Conservation (phyloP, 2,797 vertebrate genomes). For the Australoheros facetus region DNA sequence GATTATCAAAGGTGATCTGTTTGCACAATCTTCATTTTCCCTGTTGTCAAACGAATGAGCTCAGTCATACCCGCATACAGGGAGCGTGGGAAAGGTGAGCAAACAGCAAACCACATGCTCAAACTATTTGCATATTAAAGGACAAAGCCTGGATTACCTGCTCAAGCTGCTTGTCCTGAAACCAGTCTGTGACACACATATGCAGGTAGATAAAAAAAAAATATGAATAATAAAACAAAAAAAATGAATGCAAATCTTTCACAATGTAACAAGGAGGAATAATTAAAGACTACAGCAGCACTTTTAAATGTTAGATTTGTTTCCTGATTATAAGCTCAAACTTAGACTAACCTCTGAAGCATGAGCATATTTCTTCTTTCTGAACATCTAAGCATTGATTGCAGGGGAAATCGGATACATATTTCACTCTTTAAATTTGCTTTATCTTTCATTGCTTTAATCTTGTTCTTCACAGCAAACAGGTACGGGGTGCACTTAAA, state of each 20-base stretch:
- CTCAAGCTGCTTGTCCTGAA: constrained; percentile 1
- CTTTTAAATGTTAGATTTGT: background rate
- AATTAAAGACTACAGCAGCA: background rate
- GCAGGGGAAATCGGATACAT: background rate
- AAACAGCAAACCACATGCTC: constrained; percentile 22
- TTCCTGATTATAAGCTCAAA: background rate
- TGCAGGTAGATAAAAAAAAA: background rate
- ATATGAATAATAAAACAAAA: background rate
- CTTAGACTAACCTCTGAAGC: background rate
- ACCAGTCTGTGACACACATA: background rate
- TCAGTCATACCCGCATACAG: constrained; percentile 13
- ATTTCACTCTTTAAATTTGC: background rate
- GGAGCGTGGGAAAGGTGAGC: constrained; percentile 11
- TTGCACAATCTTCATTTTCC: constrained; percentile 2
- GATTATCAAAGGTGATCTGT: background rate
- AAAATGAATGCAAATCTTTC: background rate
- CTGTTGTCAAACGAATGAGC: background rate
- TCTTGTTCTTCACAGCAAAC: constrained; percentile 1
- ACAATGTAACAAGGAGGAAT: background rate
- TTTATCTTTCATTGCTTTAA: background rate
- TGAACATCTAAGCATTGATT: background rate
- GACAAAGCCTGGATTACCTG: constrained; percentile 42
- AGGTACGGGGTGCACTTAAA: background rate
- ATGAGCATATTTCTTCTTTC: background rate
- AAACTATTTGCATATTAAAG: constrained; percentile 43